Evolutionary conservation across 37 sponge, comb jelly and placozoan species (phyloP).

Genomic region (Aplysina aerophoba): DNA sequence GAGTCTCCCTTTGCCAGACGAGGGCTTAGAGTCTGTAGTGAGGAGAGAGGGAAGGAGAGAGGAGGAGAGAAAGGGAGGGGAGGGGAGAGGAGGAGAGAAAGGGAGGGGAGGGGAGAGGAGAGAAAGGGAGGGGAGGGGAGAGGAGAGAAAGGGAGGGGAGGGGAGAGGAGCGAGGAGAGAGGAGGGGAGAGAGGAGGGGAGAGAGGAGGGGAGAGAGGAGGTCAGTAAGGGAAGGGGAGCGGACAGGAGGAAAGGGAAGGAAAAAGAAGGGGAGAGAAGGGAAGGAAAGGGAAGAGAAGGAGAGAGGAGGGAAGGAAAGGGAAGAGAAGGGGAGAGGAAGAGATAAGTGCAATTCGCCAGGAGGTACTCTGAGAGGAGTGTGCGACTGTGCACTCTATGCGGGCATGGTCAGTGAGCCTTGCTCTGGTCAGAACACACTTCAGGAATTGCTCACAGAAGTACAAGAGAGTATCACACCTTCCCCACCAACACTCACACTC

Average conservation of each 20-base stretch:
- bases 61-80: conserved; percentile 18
- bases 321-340: not conserved
- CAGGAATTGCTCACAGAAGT: too few species aligned
- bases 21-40: not conserved
- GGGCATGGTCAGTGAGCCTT: not conserved
- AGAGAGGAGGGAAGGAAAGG: not conserved
- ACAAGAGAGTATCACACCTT: too few species aligned
- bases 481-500: conserved; percentile 18
- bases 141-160: not conserved
- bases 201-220: conserved; percentile 17
- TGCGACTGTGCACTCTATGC: not conserved
- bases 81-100: conserved; percentile 24
- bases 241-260: conserved; percentile 24
- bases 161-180: not conserved
- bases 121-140: not conserved
- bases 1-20: not conserved
- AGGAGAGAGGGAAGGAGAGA: conserved; percentile 18
- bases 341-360: not conserved
- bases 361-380: not conserved
- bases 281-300: not conserved
- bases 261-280: not conserved
- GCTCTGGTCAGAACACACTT: too few species aligned
- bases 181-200: not conserved
- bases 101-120: not conserved
- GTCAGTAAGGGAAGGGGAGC: conserved; percentile 12